phyloP scores from a whole-genome alignment of 1,140 invertebrate genomes.

The Cheumatopsyche charites region DNA sequence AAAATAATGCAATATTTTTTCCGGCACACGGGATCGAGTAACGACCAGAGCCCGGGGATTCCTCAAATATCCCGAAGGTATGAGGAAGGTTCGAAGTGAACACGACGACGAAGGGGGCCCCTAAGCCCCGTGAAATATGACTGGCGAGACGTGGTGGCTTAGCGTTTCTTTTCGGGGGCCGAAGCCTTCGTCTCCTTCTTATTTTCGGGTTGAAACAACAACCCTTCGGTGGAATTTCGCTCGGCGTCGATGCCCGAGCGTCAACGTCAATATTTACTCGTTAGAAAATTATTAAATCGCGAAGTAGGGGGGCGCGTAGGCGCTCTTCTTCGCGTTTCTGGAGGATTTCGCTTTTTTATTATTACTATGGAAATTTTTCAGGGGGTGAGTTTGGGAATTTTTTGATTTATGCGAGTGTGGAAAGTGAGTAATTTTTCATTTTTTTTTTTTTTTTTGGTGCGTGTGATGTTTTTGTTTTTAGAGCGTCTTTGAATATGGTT shows the following conservation, averaged over 20 bases:
- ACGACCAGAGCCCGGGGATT: slow-evolving; percentile 35
- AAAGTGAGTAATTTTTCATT: too few relatives aligned
- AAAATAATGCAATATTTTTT: slow-evolving; percentile 5
- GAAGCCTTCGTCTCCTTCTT: neutral
- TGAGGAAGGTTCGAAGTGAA: slow-evolving; percentile 28
- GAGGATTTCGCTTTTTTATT: slow-evolving; percentile 8
- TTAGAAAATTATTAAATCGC: slow-evolving; percentile 26
- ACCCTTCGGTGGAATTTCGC: neutral
- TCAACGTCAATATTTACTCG: slow-evolving; percentile 35
- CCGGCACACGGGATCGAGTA: slow-evolving; percentile 40
- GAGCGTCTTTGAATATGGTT: too few relatives aligned
- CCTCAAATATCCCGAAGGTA: slow-evolving; percentile 27
- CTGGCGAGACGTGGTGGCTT: slow-evolving; percentile 46
- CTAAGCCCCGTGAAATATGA: slow-evolving; percentile 48
- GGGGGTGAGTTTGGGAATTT: too few relatives aligned
- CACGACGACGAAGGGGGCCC: slow-evolving; percentile 29
- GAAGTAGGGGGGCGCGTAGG: neutral
- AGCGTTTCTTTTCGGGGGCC: slow-evolving; percentile 26
- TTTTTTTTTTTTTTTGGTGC: too few relatives aligned
- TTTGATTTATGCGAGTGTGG: too few relatives aligned
- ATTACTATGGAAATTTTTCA: too few relatives aligned
- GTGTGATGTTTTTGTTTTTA: too few relatives aligned
- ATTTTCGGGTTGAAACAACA: slow-evolving; percentile 20
- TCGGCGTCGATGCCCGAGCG: neutral
- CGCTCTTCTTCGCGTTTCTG: slow-evolving; percentile 8